Conservation (phyloP, 2,797 vertebrate species). For the Ambastaia sidthimunki region DNA sequence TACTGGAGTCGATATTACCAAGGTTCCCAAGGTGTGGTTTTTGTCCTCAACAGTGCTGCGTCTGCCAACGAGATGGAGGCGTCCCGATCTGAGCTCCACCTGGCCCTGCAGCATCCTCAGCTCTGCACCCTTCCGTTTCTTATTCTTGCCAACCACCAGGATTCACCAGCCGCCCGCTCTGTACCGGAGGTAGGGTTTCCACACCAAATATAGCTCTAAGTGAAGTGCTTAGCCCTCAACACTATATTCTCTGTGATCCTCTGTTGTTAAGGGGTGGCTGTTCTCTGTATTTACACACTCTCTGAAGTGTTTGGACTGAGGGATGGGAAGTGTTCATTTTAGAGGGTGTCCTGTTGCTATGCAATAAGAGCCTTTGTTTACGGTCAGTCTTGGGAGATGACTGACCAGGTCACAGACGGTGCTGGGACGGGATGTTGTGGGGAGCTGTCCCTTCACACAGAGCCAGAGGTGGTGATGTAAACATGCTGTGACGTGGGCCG, state of each 20-base stretch:
- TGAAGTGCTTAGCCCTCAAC: constrained; percentile 47
- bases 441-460: constrained; percentile 40
- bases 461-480: constrained; percentile 55
- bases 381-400: constrained; percentile 37
- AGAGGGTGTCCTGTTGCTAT: constrained; percentile 57
- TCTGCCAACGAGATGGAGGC: constrained; percentile 94
- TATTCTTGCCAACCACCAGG: constrained; percentile 98
- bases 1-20: constrained; percentile 99
- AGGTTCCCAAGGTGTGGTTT: constrained; percentile 97
- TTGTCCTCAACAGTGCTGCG: constrained; percentile 95
- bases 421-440: constrained; percentile 35
- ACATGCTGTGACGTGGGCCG: constrained; percentile 59
- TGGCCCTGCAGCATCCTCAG: constrained; percentile 96
- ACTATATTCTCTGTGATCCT: constrained; percentile 49
- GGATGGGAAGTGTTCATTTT: constrained; percentile 48
- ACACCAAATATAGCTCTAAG: constrained; percentile 58
- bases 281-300: constrained; percentile 62
- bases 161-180: constrained; percentile 94
- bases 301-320: constrained; percentile 65
- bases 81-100: constrained; percentile 95
- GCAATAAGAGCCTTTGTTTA: constrained; percentile 59
- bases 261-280: constrained; percentile 52
- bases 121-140: constrained; percentile 98
- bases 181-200: constrained; percentile 87
- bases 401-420: background rate